Conservation (phyloP, 2,888 invertebrate genomes). For the Morinoia aosen region DNA sequence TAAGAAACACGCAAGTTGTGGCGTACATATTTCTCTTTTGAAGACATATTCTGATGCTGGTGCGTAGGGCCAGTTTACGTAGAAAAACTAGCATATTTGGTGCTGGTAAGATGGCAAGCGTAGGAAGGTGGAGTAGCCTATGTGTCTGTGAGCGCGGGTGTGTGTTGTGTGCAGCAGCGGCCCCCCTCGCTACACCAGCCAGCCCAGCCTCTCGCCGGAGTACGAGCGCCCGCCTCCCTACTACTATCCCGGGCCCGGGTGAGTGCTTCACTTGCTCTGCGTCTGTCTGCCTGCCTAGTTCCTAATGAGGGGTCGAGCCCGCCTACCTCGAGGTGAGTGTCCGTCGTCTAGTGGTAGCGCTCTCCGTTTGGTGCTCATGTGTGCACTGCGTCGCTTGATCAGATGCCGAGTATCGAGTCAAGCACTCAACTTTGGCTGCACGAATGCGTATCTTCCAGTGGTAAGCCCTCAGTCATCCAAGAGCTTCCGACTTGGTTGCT, state of each 20-base stretch:
- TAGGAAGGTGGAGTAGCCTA: not conserved
- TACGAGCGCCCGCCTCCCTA: conserved; percentile 67
- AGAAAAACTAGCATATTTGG: not conserved
- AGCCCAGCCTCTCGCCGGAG: conserved; percentile 68
- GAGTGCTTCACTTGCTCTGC: conserved; percentile 52
- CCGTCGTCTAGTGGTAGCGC: not conserved
- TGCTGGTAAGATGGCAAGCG: not conserved
- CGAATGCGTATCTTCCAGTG: not conserved
- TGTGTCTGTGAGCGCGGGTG: not conserved
- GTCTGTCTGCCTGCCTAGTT: not conserved
- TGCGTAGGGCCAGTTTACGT: too few relatives aligned
- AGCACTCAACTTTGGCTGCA: not conserved
- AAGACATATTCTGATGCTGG: too few relatives aligned
- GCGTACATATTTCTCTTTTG: too few relatives aligned
- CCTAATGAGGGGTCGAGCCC: not conserved
- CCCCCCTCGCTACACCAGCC: conserved; percentile 67
- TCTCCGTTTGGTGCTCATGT: not conserved
- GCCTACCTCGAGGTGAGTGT: not conserved
- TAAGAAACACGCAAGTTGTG: too few relatives aligned
- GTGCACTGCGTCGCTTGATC: not conserved
- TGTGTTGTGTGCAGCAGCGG: conserved; percentile 61
- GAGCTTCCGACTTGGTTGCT: not conserved
- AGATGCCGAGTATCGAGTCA: not conserved
- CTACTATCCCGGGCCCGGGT: conserved; percentile 68
- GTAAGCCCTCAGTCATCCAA: not conserved